phyloP scores from a whole-genome alignment of 2,113 vertebrate genomes.

The Phylloscopus trochilus region DNA sequence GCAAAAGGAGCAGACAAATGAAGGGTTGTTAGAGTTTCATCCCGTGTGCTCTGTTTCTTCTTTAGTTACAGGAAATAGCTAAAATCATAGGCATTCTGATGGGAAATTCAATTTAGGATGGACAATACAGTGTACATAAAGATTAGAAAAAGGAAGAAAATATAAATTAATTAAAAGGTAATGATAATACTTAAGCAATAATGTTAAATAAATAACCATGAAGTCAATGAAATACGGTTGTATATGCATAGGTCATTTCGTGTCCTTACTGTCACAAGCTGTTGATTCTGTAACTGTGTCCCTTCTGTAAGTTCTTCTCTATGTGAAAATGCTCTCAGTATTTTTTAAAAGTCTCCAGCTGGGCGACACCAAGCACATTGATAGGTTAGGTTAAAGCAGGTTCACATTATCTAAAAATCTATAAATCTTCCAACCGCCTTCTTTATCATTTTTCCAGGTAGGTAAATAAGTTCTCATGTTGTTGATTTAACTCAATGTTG shows the following conservation, averaged over 20 bases:
- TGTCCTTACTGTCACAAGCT: not conserved
- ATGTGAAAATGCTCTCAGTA: not conserved
- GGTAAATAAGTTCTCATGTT: not conserved
- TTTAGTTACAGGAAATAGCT: not conserved
- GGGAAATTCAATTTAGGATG: conserved; percentile 9
- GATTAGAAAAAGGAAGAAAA: not conserved
- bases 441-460: not conserved
- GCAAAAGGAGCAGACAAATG: not conserved
- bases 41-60: not conserved
- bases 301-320: not conserved
- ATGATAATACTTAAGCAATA: not conserved
- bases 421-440: not conserved
- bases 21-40: not conserved
- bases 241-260: not conserved
- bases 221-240: not conserved
- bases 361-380: not conserved
- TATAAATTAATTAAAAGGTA: not conserved
- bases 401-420: not conserved
- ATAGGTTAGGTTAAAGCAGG: not conserved
- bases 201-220: not conserved
- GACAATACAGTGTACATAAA: not conserved
- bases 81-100: not conserved
- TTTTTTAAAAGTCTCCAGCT: not conserved
- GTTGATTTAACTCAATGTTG: not conserved
- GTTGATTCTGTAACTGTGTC: not conserved